Base-by-base conservation (phyloP, 2,113 vertebrate species). In the Thermophis baileyi region DNA sequence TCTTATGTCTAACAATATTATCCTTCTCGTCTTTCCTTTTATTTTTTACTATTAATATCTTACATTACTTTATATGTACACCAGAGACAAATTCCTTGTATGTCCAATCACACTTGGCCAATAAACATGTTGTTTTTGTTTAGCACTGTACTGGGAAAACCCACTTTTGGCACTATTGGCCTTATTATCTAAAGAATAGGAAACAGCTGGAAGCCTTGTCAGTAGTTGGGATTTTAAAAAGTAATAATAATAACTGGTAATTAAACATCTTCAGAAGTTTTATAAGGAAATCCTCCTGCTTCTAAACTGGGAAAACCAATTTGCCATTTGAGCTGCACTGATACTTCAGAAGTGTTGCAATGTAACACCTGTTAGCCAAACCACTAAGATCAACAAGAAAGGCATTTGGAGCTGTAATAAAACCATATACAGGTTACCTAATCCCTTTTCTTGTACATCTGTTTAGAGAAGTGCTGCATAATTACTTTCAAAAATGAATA, bases 191-290 rank as follows among this genome's bases (percentile, higher is more conserved):
- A 40, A 90, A 81, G 89, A 90, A 90, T 47, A 60, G 89, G 81
- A 93, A 93, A 90, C 81, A 93, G 47, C 89, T 90, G 92, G 81
- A 87, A 90, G 74, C 89, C 81, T 90, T 85, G 88, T 24, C 57
- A 35, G 6, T 90, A 87, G n/a, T 60, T 87, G 53, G 54, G 50
- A 44, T 50, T 20, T n/a, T 12, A 60, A 54, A 20, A 57, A 22
- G 50, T n/a, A 51, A 51, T 60, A 54, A 40, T 53, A 90, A 85
- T 35, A 90, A 55, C 54, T 93, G 88, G 35, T 63, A 90, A 90
- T 90, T 46, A 93, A 86, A 93, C 24, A 24, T 22, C 54, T 60
- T 87, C 92, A 90, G 74, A 46, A 51, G 51, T 93, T 93, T 90
- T 86, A 87, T 63, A 60, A 89, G 46, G 44, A 63, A 93, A 90